Percentiles rank a stretch among this genome's conserved stretches.
phyloP scores from a whole-genome alignment of 2,888 invertebrate species.

The Hartigia nigra region DNA sequence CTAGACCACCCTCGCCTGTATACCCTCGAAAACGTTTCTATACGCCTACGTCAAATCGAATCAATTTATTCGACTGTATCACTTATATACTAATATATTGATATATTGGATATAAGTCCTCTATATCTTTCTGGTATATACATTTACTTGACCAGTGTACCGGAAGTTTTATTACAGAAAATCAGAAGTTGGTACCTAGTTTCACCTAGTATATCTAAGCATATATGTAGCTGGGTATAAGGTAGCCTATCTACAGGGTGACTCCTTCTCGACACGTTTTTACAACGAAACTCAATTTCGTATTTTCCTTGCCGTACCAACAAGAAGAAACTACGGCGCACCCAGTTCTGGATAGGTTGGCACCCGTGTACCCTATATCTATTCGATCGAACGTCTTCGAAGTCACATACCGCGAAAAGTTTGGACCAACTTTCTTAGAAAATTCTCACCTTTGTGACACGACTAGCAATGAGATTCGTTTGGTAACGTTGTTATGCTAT shows the following conservation, averaged over 20 bases:
- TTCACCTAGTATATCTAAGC: background rate
- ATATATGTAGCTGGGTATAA: background rate
- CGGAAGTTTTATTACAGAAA: no score
- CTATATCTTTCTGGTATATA: no score
- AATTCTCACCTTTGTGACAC: background rate
- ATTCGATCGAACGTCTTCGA: background rate
- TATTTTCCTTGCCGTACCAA: background rate
- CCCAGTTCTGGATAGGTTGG: background rate
- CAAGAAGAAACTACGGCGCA: background rate
- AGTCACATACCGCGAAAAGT: background rate
- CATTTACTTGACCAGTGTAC: no score
- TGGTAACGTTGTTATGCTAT: background rate
- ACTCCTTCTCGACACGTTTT: background rate
- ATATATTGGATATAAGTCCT: background rate
- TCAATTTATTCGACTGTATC: constrained; percentile 32
- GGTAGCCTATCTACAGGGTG: background rate
- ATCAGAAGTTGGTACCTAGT: background rate
- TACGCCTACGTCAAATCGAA: constrained; percentile 25
- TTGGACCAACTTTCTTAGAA: background rate
- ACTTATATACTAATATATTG: background rate
- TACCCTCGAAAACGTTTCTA: constrained; percentile 13
- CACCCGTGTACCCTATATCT: background rate
- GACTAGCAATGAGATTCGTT: background rate
- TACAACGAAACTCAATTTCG: background rate
- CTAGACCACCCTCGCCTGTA: constrained; percentile 29